phyloP scores from a whole-genome alignment of 2,797 vertebrate species.

The Acanthiza pusilla region DNA sequence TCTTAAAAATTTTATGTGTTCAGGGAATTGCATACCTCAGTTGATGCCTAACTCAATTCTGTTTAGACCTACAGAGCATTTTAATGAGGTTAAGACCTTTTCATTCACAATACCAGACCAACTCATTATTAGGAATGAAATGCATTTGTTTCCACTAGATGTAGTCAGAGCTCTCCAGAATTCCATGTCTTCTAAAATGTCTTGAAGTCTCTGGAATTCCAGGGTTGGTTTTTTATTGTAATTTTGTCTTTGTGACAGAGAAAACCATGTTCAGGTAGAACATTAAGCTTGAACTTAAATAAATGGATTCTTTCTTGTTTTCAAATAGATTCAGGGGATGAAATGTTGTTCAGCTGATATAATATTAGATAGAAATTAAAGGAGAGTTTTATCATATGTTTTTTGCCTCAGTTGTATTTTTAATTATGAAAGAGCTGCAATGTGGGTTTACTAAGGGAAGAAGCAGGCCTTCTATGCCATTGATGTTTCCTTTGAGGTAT shows the following conservation, averaged over 20 bases:
- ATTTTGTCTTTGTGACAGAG: background rate
- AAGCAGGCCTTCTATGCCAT: background rate
- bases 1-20: slow-evolving; percentile 21
- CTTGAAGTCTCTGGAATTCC: background rate
- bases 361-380: background rate
- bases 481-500: background rate
- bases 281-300: background rate
- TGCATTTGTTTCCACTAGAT: slow-evolving; percentile 18
- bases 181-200: background rate
- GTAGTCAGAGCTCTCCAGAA: slow-evolving; percentile 14
- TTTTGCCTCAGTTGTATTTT: background rate
- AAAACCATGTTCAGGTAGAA: background rate
- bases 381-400: background rate
- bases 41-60: background rate
- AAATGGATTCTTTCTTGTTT: background rate
- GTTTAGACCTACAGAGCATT: background rate
- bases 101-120: background rate
- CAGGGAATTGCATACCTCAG: background rate
- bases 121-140: slow-evolving; percentile 11
- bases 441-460: background rate
- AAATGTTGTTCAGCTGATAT: background rate
- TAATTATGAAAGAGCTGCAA: background rate
- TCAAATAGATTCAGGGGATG: background rate
- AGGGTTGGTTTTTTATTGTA: background rate
- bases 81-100: slow-evolving; percentile 57